Evolutionary conservation across 2,113 vertebrate species (phyloP).

Genomic region (Megaleporinus macrocephalus): DNA sequence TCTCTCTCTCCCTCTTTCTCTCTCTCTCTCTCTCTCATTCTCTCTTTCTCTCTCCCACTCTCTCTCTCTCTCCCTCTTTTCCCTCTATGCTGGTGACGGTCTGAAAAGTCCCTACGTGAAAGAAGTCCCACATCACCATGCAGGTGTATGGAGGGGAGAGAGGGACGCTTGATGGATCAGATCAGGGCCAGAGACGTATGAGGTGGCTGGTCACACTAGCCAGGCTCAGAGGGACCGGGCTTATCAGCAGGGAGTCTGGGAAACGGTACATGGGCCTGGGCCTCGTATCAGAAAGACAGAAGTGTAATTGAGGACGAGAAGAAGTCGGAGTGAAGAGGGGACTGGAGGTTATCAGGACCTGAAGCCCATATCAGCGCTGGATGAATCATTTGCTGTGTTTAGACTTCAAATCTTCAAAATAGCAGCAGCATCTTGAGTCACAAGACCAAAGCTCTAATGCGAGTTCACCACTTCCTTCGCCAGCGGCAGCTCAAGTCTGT

Average conservation of each 20-base stretch:
- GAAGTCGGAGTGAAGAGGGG: slow-evolving; percentile 1
- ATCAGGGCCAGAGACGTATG: not conserved
- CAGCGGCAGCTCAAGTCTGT: slow-evolving; percentile 4
- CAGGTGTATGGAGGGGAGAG: not conserved
- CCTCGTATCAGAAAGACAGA: slow-evolving; percentile 24
- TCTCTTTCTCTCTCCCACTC: too few species aligned
- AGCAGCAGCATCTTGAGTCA: not conserved
- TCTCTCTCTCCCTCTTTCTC: too few species aligned
- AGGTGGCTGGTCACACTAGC: slow-evolving; percentile 19
- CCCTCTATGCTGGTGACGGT: too few species aligned
- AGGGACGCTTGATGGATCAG: not conserved
- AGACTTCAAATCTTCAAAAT: slow-evolving; percentile 45
- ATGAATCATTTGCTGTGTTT: not conserved
- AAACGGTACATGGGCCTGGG: slow-evolving; percentile 8
- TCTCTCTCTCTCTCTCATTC: too few species aligned
- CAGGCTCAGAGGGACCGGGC: slow-evolving; percentile 52
- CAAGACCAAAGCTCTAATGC: not conserved
- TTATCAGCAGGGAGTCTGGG: slow-evolving; percentile 51
- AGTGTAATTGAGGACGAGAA: slow-evolving; percentile 24
- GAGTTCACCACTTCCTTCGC: not conserved
- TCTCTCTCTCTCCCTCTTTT: too few species aligned
- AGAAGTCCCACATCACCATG: too few species aligned
- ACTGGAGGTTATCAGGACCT: slow-evolving; percentile 1
- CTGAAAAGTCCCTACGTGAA: too few species aligned
- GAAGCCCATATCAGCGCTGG: not conserved